Evolutionary conservation across 2,888 invertebrate genomes (phyloP), one percentile per base, ranked within the genome.

Genomic region (Eustalomyia histrio): DNA sequence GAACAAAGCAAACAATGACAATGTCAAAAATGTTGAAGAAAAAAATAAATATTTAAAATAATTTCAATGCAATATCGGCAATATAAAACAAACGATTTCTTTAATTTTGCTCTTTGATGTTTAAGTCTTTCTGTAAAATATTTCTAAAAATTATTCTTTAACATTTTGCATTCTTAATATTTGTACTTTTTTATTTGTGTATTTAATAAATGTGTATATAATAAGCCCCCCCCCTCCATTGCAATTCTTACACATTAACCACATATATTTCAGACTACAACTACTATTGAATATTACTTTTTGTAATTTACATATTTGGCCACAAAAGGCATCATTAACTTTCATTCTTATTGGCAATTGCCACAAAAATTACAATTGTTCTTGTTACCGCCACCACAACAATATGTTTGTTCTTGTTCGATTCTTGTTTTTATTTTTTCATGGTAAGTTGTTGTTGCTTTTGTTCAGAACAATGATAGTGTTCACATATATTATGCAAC

Each of bases 401-500:
- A 69, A 53, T 53, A 69, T 21, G 18, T 69, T 72, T 53, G 68
- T 58, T 50, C 21, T 60, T 60, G 63, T 52, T 47, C 17, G 18
- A 50, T 18, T 61, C 29, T 29, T 29, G 1, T 29, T 29, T 68
- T 67, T 63, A 52, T 60, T 18, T 33, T 60, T 55, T 76, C 29
- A 50, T 29, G 7, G 29, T 29, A 29, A 71, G 16, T 16, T 65
- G 16, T 71, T 76, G 75, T 39, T 65, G 4, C 14, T 74, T 17
- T 18, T 60, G 43, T 47, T 53, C 39, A 68, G 24, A 74, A 52
- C 60, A 60, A 58, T 57, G 68, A 57, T 73, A 68, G 53, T 72
- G 75, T n/a, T 78, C 75, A 43, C 79, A 79, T 79, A 83, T 76
- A 79, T 82, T 82, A 78, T 83, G 83, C 82, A 83, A 83, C 84